Evolutionary conservation across 2,113 vertebrate species (phyloP).

Genomic region (Saimiri boliviensis): DNA sequence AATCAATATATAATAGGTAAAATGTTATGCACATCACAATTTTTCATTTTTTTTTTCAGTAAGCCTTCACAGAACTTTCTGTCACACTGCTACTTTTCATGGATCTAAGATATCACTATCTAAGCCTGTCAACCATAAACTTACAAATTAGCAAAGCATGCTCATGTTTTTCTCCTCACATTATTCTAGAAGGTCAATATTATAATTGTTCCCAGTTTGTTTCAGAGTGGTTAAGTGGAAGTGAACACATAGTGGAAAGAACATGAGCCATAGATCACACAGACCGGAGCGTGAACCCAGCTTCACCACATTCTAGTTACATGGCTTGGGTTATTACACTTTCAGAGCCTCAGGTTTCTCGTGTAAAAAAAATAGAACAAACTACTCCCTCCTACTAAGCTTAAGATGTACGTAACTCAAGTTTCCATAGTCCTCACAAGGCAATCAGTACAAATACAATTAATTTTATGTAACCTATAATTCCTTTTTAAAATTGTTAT

Average conservation of each 20-base stretch:
- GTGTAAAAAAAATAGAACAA: background rate
- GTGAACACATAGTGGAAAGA: background rate
- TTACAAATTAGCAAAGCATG: background rate
- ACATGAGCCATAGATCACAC: background rate
- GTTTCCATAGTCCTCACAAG: background rate
- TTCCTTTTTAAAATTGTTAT: background rate
- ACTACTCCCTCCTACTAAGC: background rate
- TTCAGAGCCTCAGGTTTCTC: background rate
- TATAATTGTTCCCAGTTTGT: background rate
- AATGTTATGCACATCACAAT: background rate
- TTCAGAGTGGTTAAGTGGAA: background rate
- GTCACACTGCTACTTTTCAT: background rate
- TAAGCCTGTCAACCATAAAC: background rate
- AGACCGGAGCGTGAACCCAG: background rate
- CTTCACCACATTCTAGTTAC: background rate
- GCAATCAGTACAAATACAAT: background rate
- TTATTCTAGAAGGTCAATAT: background rate
- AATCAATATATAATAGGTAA: background rate
- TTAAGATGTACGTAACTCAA: background rate
- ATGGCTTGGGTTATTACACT: background rate
- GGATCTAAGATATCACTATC: background rate
- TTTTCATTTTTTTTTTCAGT: background rate
- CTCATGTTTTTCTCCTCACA: background rate
- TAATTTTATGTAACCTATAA: background rate
- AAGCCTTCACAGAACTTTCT: background rate